Evolutionary conservation across 2,888 invertebrate genomes (phyloP), one percentile per base, ranked within the genome.

Genomic region (Bruchidius siliquastri): DNA sequence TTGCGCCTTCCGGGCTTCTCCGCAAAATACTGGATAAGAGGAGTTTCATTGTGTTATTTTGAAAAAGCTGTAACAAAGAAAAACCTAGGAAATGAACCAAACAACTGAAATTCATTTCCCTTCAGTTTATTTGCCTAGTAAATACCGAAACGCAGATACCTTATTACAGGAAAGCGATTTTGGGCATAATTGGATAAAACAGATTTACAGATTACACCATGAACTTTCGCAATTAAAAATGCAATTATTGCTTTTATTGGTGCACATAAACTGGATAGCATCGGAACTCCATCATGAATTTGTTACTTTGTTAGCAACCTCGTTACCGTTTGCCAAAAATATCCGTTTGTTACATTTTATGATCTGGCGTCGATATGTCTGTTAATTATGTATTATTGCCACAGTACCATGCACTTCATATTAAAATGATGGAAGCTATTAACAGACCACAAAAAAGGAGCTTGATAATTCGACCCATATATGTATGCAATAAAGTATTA

Each of bases 181-280:
- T 21, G 68, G 21, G 22, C 68, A 21, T 68, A 68, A 68, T 21
- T 68, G 21, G 68, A 22, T 21, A 21, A 22, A 68, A 68, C 68
- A 21, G 68, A 68, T 68, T 68, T 68, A 68, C 74, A 79, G 80
- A 80, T 81, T 81, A 81, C 79, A 79, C 77, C 80, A 80, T 81
- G 79, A 82, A 81, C 79, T 81, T 83, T 80, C 74, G 81, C 81
- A 82, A 83, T 83, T 83, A 83, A 83, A 83, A 82, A 79, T 76
- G 78, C 80, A 81, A 83, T 83, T 80, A 81, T 82, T 78, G 80
- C 78, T 83, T 83, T 83, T 83, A 83, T 83, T 82, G 82, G 80
- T 78, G 78, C 79, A 80, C 79, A 81, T 82, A 82, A 83, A 83
- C 82, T 79, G 81, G 77, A 68, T 68, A 21, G 8, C 68, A 68